Conservation (phyloP, 2,888 invertebrate genomes). For the Fragum sueziense region DNA sequence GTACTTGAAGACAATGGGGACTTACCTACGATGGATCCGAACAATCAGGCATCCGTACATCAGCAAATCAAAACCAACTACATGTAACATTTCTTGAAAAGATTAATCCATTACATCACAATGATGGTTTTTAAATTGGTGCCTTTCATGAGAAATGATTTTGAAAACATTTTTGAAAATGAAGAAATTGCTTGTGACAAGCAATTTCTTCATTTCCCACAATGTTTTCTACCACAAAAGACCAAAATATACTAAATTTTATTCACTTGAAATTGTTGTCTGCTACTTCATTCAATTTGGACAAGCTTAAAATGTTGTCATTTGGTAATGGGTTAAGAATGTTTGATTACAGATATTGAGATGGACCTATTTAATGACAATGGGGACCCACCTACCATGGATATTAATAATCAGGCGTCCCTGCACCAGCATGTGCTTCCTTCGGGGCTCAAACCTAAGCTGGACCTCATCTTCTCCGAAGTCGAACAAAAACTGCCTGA, state of each 20-base stretch:
- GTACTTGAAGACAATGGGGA: conserved; percentile 2
- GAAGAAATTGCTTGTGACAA: background rate
- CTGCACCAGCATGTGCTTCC: conserved; percentile 30
- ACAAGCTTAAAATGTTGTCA: too few species aligned
- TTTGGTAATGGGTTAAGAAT: too few species aligned
- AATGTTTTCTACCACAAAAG: background rate
- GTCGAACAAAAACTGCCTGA: conserved; percentile 78
- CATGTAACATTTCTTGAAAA: too few species aligned
- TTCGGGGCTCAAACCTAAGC: conserved; percentile 74
- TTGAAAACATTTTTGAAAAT: too few species aligned
- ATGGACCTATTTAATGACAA: conserved; percentile 5
- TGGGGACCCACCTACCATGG: background rate
- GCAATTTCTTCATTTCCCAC: background rate
- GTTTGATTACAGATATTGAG: conserved; percentile 13
- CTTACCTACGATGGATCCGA: background rate
- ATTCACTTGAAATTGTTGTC: too few species aligned
- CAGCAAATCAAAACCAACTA: too few species aligned
- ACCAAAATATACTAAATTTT: too few species aligned
- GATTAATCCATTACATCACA: too few species aligned
- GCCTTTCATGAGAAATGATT: background rate
- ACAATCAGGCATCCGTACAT: conserved; percentile 11
- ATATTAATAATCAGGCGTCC: background rate
- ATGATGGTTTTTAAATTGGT: too few species aligned
- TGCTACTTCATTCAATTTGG: too few species aligned
- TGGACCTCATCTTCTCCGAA: conserved; percentile 79